These are phyloP conservation scores for Polydesmus complanatus DNA, from an alignment of 2,888 invertebrate genomes.

Conservation along the genomic window DNA sequence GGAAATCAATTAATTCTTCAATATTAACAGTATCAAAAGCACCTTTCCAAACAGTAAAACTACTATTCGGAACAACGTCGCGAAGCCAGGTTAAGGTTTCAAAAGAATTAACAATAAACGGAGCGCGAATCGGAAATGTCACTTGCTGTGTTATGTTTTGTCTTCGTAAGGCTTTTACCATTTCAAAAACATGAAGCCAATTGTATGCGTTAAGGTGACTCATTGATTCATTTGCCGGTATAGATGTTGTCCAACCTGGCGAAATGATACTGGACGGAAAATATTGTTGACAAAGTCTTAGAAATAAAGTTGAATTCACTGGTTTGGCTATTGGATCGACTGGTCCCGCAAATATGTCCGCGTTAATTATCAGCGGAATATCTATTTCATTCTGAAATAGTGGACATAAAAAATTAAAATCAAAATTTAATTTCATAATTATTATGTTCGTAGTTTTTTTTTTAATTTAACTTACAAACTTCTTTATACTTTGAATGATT, in stretches of 20 bases:
- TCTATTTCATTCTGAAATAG: conserved; percentile 38
- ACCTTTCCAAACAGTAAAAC: conserved; percentile 68
- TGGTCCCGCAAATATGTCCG: conserved; percentile 69
- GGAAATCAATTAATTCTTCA: conserved; percentile 47
- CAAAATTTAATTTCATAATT: conserved; percentile 20
- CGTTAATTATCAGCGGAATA: conserved; percentile 73
- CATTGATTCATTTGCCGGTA: conserved; percentile 23
- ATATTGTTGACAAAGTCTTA: conserved; percentile 40
- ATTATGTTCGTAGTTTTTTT: too few species aligned
- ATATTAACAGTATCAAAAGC: conserved; percentile 52
- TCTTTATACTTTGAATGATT: conserved; percentile 24
- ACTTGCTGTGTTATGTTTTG: conserved; percentile 47
- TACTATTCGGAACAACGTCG: conserved; percentile 40
- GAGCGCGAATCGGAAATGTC: conserved; percentile 66
- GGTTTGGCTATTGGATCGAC: conserved; percentile 44
- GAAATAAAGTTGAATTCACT: conserved; percentile 50
- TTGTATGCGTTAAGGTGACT: conserved; percentile 26
- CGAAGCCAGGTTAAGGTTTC: conserved; percentile 46
- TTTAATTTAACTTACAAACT: conserved; percentile 21
- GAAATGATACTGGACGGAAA: conserved; percentile 56
- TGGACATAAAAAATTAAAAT: neutral
- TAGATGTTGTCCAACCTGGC: conserved; percentile 71
- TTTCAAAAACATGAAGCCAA: conserved; percentile 45
- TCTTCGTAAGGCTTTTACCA: conserved; percentile 40
- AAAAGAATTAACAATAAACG: conserved; percentile 50